Evolutionary conservation across 2,113 vertebrate genomes (phyloP).

Genomic region (Cavia aperea): DNA sequence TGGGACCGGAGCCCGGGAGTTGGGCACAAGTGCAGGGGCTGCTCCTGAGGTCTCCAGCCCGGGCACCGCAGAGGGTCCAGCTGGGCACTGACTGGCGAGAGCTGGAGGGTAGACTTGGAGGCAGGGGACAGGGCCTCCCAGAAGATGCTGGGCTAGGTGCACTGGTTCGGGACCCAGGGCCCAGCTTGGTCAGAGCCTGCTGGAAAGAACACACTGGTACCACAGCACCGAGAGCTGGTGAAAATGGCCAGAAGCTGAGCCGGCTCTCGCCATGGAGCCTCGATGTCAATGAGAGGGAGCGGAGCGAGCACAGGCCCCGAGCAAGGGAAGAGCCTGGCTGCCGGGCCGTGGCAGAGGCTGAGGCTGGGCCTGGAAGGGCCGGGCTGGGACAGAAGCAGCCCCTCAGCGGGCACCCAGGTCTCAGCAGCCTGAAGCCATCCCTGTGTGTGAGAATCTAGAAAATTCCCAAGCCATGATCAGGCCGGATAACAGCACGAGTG

Average conservation of each 20-base stretch:
- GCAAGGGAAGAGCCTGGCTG: not conserved
- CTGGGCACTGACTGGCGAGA: not conserved
- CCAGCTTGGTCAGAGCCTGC: not conserved
- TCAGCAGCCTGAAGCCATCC: not conserved
- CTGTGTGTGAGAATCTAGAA: not conserved
- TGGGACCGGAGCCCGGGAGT: not conserved
- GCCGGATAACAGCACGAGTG: not conserved
- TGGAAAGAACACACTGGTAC: not conserved
- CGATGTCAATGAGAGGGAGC: not conserved
- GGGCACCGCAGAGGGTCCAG: not conserved
- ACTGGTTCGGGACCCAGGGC: not conserved
- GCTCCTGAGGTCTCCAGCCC: not conserved
- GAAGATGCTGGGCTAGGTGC: not conserved
- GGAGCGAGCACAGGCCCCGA: conserved; percentile 27
- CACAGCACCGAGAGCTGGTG: not conserved
- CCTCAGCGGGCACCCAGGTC: not conserved
- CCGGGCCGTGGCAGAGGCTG: not conserved
- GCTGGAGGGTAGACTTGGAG: not conserved
- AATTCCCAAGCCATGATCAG: not conserved
- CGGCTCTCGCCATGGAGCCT: not conserved
- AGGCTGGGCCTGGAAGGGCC: not conserved
- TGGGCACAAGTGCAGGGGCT: not conserved
- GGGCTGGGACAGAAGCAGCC: not conserved
- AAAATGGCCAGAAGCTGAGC: conserved; percentile 11
- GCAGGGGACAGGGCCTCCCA: not conserved